These are phyloP conservation scores for Burhinus oedicnemus DNA, from an alignment of 2,113 vertebrate species.

Conservation along the genomic window DNA sequence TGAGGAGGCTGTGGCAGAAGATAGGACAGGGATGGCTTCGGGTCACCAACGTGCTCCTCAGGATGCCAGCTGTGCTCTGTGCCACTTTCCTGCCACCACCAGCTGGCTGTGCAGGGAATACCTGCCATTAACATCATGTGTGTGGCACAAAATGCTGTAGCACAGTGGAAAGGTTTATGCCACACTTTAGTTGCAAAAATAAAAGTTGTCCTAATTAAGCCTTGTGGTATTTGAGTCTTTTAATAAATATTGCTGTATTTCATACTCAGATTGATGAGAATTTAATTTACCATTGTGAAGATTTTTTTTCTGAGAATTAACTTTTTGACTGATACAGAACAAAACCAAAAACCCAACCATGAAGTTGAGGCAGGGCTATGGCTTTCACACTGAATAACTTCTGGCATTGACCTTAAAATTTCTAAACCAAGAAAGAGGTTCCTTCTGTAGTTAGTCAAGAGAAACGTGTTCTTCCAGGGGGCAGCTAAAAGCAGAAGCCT, in stretches of 20 bases:
- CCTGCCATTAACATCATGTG: background rate
- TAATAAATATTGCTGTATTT: background rate
- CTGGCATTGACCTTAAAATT: background rate
- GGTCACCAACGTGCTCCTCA: background rate
- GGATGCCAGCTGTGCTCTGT: background rate
- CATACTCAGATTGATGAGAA: background rate
- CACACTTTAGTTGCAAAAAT: background rate
- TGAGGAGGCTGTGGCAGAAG: background rate
- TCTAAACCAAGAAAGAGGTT: background rate
- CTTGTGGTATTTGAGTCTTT: background rate
- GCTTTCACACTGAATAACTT: background rate
- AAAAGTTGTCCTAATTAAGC: background rate
- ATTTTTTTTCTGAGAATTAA: background rate
- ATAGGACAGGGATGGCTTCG: background rate
- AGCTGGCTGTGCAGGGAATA: background rate
- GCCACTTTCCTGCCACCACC: background rate
- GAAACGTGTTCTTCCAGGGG: background rate
- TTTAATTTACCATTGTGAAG: background rate
- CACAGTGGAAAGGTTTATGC: background rate
- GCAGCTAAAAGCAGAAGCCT: background rate
- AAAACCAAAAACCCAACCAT: background rate
- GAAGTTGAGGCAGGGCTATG: background rate
- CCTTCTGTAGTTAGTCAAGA: background rate
- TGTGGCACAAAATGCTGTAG: background rate
- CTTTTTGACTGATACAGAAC: background rate